Percentiles rank a stretch among this genome's conserved stretches.
These are phyloP conservation scores for Anthonomus grandis DNA, from an alignment of 1,140 invertebrate genomes.

Conservation along the genomic window DNA sequence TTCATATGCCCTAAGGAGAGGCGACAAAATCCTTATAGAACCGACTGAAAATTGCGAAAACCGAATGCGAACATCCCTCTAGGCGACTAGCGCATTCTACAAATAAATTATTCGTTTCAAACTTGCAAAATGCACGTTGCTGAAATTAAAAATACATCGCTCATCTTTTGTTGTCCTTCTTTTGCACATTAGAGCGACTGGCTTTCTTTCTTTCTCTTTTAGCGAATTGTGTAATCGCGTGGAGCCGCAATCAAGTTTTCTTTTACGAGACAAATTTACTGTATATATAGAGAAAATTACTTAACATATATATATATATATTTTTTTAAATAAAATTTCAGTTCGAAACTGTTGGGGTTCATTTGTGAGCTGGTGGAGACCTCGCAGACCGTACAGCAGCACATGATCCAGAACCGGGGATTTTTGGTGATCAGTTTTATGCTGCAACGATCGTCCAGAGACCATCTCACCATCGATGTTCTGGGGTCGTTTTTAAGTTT, in stretches of 20 bases:
- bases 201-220: too few relatives aligned
- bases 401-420: conserved; percentile 97
- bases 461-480: conserved; percentile 92
- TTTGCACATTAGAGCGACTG: too few relatives aligned
- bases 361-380: conserved; percentile 96
- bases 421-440: conserved; percentile 98
- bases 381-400: conserved; percentile 95
- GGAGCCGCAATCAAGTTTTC: too few relatives aligned
- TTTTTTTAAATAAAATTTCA: conserved; percentile 59
- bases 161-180: background rate
- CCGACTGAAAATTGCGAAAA: too few relatives aligned
- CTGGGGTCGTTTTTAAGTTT: conserved; percentile 89
- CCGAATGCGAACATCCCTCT: too few relatives aligned
- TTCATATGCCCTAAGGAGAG: too few relatives aligned
- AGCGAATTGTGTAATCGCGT: too few relatives aligned
- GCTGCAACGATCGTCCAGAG: conserved; percentile 87
- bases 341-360: conserved; percentile 94
- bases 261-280: too few relatives aligned
- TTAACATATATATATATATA: background rate
- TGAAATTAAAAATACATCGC: too few relatives aligned
- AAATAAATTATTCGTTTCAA: background rate
- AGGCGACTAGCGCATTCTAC: too few relatives aligned
- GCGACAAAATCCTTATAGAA: too few relatives aligned
- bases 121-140: background rate
- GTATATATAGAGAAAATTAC: too few relatives aligned